Base-by-base conservation (phyloP, 1,140 invertebrate genomes). In the Amphibalanus amphitrite region DNA sequence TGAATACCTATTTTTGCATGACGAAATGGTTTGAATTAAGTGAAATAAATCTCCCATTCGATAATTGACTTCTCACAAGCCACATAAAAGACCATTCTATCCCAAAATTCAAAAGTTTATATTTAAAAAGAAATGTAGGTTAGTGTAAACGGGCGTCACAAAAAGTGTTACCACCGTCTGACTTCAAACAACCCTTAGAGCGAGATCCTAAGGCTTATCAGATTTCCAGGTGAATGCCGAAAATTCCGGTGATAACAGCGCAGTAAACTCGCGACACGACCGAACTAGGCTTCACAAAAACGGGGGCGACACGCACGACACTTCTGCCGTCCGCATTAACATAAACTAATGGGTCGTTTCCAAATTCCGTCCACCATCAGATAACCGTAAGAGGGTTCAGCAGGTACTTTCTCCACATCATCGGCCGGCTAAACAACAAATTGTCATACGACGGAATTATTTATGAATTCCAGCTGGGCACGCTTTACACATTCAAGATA, bases 331-430 rank as follows among this genome's bases (percentile, higher is more conserved):
- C 47, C 13, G 47, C 47, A 59, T 59, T 59, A 59, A 23, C 47
- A 59, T 59, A 59, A 59, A 59, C 47, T 59, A 59, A 59, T 59
- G 47, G 47, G 47, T 59, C 47, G 47, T 59, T 59, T 59, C 47
- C 47, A 59, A 59, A 59, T 59, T 59, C 47, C 47, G 47, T 1
- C 47, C 47, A 20, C 23, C 47, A 59, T 59, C 47, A 59, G 47
- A 59, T 59, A 59, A 59, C 47, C 47, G 47, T 59, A 59, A 59
- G 10, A 59, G 47, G 47, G 20, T 59, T 59, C 47, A 59, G 47
- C 47, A 59, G 47, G 47, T 59, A 59, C 47, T 59, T 59, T 59
- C 47, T 59, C 47, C 47, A 59, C 47, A 59, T 59, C 47, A 59
- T 59, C 47, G 47, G 47, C 13, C 47, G 17, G 20, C 47, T 59